Base-by-base conservation (phyloP, 2,113 vertebrate species). In the Pipa parva region DNA sequence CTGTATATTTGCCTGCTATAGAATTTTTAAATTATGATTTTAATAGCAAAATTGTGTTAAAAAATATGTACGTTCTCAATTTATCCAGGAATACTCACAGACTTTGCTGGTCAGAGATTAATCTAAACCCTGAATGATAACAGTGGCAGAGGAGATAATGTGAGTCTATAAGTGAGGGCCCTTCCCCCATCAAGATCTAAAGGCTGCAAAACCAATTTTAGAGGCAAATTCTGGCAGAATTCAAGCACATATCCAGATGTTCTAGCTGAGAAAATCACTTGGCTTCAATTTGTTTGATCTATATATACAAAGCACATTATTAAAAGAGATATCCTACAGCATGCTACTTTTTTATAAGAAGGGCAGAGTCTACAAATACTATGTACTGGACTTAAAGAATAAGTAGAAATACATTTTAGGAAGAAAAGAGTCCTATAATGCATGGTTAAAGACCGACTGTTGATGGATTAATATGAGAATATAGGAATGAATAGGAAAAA, bases 181-280 rank as follows among this genome's bases (percentile, higher is more conserved):
- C 6, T 2, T 12, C 7, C 62, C 31, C 28, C 56, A 54, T 54
- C 17, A 22, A n/a, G n/a, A n/a, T 61, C 49, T 4, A 7, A 7
- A 31, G 15, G 57, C 52, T 61, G 60, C 9, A 22, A 29, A 70
- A 69, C 9, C 18, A 7, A n/a, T 60, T 28, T 37, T 10, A 24
- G 7, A 29, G 33, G 33, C 57, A 60, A 61, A 69, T 33, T 69
- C 48, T 52, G 22, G 48, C 48, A 25, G 26, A 60, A 58, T 45
- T 49, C 57, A 61, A 70, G 18, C 26, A 42, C 25, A 45, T 17
- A 39, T 60, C 66, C 66, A 70, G 66, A 70, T 70, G 65, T 69
- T 69, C 37, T 25, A 17, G 5, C 25, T 52, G 57, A 42, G 3
- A 18, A 61, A 69, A 60, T 52, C 66, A 28, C 56, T 68, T 37